Base-by-base conservation (phyloP, 2,113 vertebrate species). In the Climacteris rufus region DNA sequence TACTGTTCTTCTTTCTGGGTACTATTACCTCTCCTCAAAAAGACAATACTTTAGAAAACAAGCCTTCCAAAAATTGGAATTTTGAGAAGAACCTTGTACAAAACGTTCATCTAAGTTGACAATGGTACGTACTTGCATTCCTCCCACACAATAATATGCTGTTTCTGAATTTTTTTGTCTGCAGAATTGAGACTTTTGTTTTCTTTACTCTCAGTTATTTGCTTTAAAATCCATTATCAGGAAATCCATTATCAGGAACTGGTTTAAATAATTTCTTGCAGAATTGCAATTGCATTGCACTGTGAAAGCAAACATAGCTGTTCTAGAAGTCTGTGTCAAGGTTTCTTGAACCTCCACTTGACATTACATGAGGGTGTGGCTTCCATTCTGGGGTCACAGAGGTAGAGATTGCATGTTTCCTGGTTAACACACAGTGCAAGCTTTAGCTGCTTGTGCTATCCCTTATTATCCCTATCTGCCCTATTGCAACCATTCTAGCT, bases 71-170 rank as follows among this genome's bases (percentile, higher is more conserved):
- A 94, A 86, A 44, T 1, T 28, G n/a, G 76, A 64, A 49, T 90
- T 95, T 97, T 75, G 61, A 86, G 86, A 80, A 76, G 37, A 90
- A 72, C 27, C 30, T 61, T 54, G 61, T 56, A 78, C 52, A 93
- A 31, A 89, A 53, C 11, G 21, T 90, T 89, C 24, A 64, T 91
- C 57, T 6, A 11, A 28, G 44, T 71, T 87, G 70, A 20, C 57
- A 87, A 53, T 60, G 57, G 56, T 79, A 30, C 45, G 22, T 95
- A 44, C 70, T 79, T 96, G 57, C 20, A 33, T 82, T 90, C 87
- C 22, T 95, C 82, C 75, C 53, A 90, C 74, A 49, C 57, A 85
- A 13, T 69, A 80, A 59, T 76, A 35, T 20, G 2, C 89, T 64
- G 56, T 64, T 91, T 85, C 60, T 80, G 57, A 45, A 4, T 57